These are phyloP conservation scores for Drosophila guanche DNA, from an alignment of 1,140 invertebrate genomes.

Conservation along the genomic window DNA sequence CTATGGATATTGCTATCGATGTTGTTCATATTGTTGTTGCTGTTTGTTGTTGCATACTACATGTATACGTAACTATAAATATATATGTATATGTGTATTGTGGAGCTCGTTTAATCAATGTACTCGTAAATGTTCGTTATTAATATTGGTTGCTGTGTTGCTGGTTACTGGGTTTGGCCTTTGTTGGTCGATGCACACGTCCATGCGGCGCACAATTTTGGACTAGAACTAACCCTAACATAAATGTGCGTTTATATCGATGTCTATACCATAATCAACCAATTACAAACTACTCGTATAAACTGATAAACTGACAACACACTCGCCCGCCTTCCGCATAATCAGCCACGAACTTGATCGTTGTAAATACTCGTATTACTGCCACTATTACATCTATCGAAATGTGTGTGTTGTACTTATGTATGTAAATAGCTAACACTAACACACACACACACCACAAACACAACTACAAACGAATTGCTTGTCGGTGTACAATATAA, in stretches of 20 bases:
- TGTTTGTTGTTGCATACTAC: slow-evolving; percentile 45
- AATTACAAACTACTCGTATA: slow-evolving; percentile 22
- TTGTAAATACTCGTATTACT: slow-evolving; percentile 48
- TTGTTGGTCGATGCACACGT: not conserved
- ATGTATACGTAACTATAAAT: too few species aligned
- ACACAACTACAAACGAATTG: slow-evolving; percentile 23
- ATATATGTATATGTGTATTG: slow-evolving; percentile 28
- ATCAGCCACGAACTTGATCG: slow-evolving; percentile 43
- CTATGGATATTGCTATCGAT: slow-evolving; percentile 40
- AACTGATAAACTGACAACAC: slow-evolving; percentile 38
- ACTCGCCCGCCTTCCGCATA: slow-evolving; percentile 27
- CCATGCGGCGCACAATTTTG: not conserved
- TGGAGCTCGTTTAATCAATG: slow-evolving; percentile 57
- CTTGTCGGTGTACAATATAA: slow-evolving; percentile 69
- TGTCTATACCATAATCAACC: slow-evolving; percentile 56
- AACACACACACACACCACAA: not conserved
- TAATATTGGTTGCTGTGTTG: slow-evolving; percentile 49
- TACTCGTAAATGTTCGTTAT: slow-evolving; percentile 58
- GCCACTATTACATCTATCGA: slow-evolving; percentile 7
- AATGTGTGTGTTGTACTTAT: not conserved
- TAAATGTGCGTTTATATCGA: slow-evolving; percentile 69
- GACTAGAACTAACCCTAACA: slow-evolving; percentile 34
- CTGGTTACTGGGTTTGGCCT: slow-evolving; percentile 12
- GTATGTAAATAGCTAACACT: slow-evolving; percentile 46
- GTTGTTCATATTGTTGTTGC: slow-evolving; percentile 59